Conservation (phyloP, 2,888 invertebrate species). For the Aspidiotus rigidus region DNA sequence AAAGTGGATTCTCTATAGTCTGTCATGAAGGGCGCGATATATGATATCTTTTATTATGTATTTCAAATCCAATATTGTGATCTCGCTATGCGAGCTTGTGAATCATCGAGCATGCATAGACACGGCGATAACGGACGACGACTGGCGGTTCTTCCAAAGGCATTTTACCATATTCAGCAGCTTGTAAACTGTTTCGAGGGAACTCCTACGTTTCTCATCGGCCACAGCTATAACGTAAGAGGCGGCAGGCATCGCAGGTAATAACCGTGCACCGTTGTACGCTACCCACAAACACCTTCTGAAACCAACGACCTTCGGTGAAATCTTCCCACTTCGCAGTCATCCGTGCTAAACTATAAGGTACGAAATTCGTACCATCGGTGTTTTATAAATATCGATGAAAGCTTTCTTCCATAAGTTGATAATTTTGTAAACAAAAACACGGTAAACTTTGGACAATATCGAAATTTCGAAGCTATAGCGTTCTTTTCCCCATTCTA, state of each 20-base stretch:
- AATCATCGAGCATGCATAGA: slow-evolving; percentile 16
- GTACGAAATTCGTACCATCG: slow-evolving; percentile 13
- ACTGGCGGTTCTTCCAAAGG: slow-evolving; percentile 21
- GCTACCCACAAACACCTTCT: slow-evolving; percentile 32
- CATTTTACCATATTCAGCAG: slow-evolving; percentile 32
- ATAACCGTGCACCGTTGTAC: slow-evolving; percentile 30
- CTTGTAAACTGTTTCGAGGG: slow-evolving; percentile 17
- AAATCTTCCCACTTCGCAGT: slow-evolving; percentile 19
- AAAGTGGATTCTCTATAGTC: too few relatives aligned
- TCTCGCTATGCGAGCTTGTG: slow-evolving; percentile 3
- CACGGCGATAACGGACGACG: background rate
- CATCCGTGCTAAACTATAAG: slow-evolving; percentile 19
- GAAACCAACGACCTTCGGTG: slow-evolving; percentile 28
- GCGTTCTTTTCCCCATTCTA: too few relatives aligned
- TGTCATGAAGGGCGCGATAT: too few relatives aligned
- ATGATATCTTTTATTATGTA: too few relatives aligned
- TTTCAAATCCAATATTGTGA: background rate
- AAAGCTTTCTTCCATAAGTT: slow-evolving; percentile 1
- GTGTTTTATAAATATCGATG: slow-evolving; percentile 4
- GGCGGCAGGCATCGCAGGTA: slow-evolving; percentile 19
- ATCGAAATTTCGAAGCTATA: too few relatives aligned
- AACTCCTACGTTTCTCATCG: slow-evolving; percentile 26
- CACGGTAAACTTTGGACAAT: too few relatives aligned
- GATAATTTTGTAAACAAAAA: too few relatives aligned
- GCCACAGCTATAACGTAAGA: slow-evolving; percentile 6